Percentiles rank a stretch among this genome's conserved stretches.
Evolutionary conservation across 2,113 vertebrate genomes (phyloP).

Genomic region (Boleophthalmus pectinirostris): DNA sequence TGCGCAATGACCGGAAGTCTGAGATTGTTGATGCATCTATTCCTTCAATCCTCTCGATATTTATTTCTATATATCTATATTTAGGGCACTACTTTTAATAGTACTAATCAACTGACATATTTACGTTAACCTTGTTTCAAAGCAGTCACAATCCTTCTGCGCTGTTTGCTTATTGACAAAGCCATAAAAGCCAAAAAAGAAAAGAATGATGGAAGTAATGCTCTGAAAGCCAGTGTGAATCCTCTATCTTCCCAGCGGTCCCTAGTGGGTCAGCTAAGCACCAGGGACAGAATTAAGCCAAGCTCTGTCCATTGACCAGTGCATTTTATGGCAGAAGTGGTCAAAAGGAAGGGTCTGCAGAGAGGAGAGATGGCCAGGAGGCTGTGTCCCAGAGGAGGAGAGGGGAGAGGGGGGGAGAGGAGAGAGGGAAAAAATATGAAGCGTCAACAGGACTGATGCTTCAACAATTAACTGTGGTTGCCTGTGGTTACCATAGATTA

Average conservation of each 20-base stretch:
- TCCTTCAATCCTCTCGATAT: too few relatives aligned
- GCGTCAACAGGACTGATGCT: too few relatives aligned
- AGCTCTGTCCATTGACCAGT: conserved; percentile 16
- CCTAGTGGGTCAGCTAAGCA: conserved; percentile 26
- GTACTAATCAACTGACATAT: too few relatives aligned
- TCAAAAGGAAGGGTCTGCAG: conserved; percentile 1
- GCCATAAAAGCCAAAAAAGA: not conserved
- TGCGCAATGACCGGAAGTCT: too few relatives aligned
- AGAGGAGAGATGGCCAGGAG: conserved; percentile 15
- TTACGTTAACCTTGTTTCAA: not conserved
- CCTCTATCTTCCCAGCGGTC: not conserved
- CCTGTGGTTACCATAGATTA: too few relatives aligned
- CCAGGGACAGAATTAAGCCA: conserved; percentile 25
- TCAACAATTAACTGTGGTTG: not conserved
- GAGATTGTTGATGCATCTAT: too few relatives aligned
- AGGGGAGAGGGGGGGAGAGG: not conserved
- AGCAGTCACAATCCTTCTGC: not conserved
- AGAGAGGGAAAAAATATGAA: not conserved
- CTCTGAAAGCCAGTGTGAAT: conserved; percentile 4
- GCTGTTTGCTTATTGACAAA: not conserved
- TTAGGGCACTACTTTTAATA: too few relatives aligned
- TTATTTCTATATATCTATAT: too few relatives aligned
- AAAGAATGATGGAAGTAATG: not conserved
- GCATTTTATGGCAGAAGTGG: conserved; percentile 24
- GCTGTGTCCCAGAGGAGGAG: conserved; percentile 12